Percentiles rank a stretch among this genome's conserved stretches.
Conservation (phyloP, 2,888 invertebrate genomes). For the Seira sanloemensis region DNA sequence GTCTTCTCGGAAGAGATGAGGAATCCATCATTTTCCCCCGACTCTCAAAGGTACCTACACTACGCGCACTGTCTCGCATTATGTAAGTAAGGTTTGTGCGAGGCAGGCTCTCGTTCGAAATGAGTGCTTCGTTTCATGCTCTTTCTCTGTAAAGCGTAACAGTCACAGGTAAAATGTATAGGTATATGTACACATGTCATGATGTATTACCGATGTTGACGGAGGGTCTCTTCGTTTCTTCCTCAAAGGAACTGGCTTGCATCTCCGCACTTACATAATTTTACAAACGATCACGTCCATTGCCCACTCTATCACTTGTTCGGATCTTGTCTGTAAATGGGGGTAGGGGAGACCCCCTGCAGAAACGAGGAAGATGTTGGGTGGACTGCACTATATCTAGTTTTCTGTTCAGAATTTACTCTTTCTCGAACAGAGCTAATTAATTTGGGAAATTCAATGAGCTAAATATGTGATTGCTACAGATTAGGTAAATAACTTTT, state of each 20-base stretch:
- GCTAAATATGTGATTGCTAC: background rate
- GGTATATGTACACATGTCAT: slow-evolving; percentile 38
- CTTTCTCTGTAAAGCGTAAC: slow-evolving; percentile 14
- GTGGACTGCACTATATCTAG: background rate
- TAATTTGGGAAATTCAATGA: no score
- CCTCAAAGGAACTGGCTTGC: background rate
- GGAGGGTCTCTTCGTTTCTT: slow-evolving; percentile 6
- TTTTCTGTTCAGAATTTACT: background rate
- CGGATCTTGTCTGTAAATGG: slow-evolving; percentile 44
- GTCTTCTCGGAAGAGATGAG: slow-evolving; percentile 7
- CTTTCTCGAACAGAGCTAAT: no score
- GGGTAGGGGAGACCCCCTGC: background rate
- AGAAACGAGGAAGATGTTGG: background rate
- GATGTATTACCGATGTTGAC: slow-evolving; percentile 27
- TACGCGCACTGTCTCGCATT: no score
- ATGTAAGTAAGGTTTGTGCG: slow-evolving; percentile 21
- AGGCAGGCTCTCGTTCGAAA: background rate
- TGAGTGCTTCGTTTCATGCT: no score
- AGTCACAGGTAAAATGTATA: background rate
- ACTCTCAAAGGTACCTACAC: background rate
- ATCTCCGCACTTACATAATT: slow-evolving; percentile 28
- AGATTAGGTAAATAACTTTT: background rate
- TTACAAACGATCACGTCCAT: slow-evolving; percentile 36
- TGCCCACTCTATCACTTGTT: slow-evolving; percentile 39
- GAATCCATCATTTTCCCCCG: slow-evolving; percentile 18